Conservation (phyloP, 2,797 vertebrate species). For the Glossophaga mutica region DNA sequence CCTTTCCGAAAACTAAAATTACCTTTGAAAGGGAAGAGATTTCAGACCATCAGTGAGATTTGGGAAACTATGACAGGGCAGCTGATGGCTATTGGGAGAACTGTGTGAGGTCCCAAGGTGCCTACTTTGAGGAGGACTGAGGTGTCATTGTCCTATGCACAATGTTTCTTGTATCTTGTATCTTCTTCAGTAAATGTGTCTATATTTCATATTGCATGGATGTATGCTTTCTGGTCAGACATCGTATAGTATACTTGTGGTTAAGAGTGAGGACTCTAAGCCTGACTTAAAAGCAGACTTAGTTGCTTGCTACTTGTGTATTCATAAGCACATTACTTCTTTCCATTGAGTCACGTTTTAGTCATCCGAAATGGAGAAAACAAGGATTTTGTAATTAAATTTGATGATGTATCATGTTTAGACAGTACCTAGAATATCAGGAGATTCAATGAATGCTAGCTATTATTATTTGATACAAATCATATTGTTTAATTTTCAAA, state of each 20-base stretch:
- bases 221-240: too few species aligned
- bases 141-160: too few species aligned
- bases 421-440: neutral
- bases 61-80: too few species aligned
- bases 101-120: too few species aligned
- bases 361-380: conserved; percentile 1
- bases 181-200: too few species aligned
- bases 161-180: too few species aligned
- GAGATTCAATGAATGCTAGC: neutral
- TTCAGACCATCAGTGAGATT: too few species aligned
- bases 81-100: too few species aligned
- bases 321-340: neutral
- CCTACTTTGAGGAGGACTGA: too few species aligned
- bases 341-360: neutral
- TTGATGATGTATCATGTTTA: neutral
- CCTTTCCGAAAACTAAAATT: too few species aligned
- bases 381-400: conserved; percentile 13
- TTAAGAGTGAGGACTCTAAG: neutral
- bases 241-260: neutral
- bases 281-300: neutral
- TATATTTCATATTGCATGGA: too few species aligned
- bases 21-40: too few species aligned
- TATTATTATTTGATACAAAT: conserved; percentile 1
- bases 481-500: neutral
- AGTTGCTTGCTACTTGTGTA: neutral